These are phyloP conservation scores for Pseudochirops cupreus DNA, from an alignment of 2,797 vertebrate species.

Conservation along the genomic window DNA sequence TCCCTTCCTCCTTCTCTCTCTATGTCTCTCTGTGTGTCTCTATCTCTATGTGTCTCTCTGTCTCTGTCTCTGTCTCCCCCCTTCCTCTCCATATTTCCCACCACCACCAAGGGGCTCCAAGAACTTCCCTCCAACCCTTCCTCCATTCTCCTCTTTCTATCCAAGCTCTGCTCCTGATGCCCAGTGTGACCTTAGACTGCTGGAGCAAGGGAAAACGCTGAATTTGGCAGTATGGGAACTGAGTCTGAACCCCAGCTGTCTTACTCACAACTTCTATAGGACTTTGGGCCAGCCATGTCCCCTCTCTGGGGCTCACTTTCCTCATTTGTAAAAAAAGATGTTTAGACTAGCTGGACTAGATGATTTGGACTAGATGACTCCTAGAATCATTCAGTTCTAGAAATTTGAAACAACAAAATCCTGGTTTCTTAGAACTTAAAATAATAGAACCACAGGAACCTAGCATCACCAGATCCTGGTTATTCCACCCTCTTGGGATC, in stretches of 20 bases:
- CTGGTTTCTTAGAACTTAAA: not conserved
- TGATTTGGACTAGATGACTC: not conserved
- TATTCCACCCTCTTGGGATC: not conserved
- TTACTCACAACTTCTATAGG: not conserved
- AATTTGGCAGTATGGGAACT: not conserved
- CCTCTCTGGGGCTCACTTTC: not conserved
- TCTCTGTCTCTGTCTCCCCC: no score
- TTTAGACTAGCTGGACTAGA: not conserved
- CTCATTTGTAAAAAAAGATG: not conserved
- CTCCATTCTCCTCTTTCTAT: slow-evolving; percentile 83
- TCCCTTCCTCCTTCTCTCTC: no score
- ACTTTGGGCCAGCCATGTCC: not conserved
- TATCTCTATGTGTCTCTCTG: not conserved
- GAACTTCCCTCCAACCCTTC: slow-evolving; percentile 59
- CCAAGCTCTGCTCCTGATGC: slow-evolving; percentile 80
- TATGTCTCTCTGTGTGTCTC: not conserved
- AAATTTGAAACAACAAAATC: not conserved
- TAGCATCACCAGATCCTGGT: not conserved
- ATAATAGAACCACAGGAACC: not conserved
- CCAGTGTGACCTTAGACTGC: not conserved
- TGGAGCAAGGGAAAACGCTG: not conserved
- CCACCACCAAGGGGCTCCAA: slow-evolving; percentile 49
- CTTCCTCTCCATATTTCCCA: slow-evolving; percentile 36
- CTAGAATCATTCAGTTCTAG: not conserved
- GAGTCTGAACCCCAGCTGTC: not conserved